Conservation (phyloP, 2,888 invertebrate species). For the Cephus rjabovi region DNA sequence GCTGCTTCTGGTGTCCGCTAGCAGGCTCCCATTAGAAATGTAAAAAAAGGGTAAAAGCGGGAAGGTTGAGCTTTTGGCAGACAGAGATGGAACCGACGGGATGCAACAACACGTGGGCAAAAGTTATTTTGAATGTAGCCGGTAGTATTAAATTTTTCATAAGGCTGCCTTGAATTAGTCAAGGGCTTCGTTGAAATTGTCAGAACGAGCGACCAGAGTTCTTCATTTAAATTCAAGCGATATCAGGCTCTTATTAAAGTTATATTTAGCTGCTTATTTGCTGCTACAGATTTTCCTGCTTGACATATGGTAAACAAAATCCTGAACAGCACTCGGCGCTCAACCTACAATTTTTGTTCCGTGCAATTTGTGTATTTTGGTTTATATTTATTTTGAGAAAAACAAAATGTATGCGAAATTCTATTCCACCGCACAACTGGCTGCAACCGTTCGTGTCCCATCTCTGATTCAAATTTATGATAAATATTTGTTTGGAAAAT, state of each 20-base stretch:
- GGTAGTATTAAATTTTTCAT: background rate
- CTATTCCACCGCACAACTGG: background rate
- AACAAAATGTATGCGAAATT: background rate
- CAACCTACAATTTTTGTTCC: background rate
- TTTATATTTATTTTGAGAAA: background rate
- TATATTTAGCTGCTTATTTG: background rate
- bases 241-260: background rate
- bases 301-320: background rate
- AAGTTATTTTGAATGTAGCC: background rate
- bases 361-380: background rate
- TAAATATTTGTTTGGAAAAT: background rate
- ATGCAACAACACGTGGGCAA: background rate
- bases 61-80: background rate
- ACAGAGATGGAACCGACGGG: background rate
- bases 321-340: background rate
- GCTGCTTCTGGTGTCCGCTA: background rate
- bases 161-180: background rate
- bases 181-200: background rate
- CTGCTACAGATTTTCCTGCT: background rate
- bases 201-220: background rate
- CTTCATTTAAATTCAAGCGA: constrained; percentile 2
- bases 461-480: background rate
- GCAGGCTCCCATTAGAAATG: background rate
- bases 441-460: background rate
- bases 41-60: background rate